Evolutionary conservation across 2,113 vertebrate species (phyloP), one percentile per base, ranked within the genome.

Genomic region (Illadopsis cleaveri): DNA sequence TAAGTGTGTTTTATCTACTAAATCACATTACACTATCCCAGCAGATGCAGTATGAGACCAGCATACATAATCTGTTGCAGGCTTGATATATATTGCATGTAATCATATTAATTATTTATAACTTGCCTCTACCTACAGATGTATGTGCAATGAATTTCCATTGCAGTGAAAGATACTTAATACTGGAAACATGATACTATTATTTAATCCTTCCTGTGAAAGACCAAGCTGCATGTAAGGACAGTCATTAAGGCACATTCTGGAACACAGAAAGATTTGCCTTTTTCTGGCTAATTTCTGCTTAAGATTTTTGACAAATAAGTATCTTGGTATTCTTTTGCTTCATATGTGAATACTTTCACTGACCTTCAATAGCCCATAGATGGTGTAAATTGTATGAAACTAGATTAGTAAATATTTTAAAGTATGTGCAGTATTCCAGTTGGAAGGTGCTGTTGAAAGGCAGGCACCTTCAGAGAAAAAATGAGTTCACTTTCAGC

Each of bases 81-180:
- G 19, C 61, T 93, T 95, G 77, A 54, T 86, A 77, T 16, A 28
- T 91, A 93, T 94, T 86, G 22, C 90, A 65, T 94, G 37, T 91
- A 94, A 93, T 96, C 9, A 15, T 89, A 88, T 90, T 94, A 93
- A 96, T 97, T 96, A 94, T 95, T 95, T 97, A 88, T 85, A 85
- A 51, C 64, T 89, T 90, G 27, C 69, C 45, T 83, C 40, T 89
- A 82, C 76, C 82, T 94, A 94, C 47, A 88, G 87, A 80, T 76
- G 30, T 81, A 86, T 92, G 25, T 73, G 28, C 60, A 91, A 25
- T 44, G 87, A 82, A 93, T 89, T 96, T 95, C 53, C 33, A 78
- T 50, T 82, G 84, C 58, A 90, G 61, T 85, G 69, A 89, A 91
- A 91, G 81, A 80, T 50, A 66, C 42, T 80, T 93, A 96, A 86